phyloP scores from a whole-genome alignment of 2,797 vertebrate genomes.

The Furcifer pardalis region DNA sequence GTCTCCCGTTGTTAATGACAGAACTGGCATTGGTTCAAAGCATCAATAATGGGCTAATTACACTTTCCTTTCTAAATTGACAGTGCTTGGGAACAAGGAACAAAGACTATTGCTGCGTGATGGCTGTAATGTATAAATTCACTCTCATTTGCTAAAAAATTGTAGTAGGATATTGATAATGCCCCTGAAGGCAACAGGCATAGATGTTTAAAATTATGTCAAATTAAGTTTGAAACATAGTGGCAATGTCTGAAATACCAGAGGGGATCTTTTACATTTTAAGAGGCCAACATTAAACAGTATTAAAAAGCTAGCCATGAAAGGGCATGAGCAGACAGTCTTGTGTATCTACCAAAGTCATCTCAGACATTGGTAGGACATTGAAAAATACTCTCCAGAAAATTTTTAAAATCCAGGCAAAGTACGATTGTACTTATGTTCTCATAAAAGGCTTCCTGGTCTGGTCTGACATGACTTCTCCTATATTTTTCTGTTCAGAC shows the following conservation, averaged over 20 bases:
- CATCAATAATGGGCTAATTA: background rate
- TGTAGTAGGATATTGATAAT: background rate
- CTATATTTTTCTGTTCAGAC: too few species aligned
- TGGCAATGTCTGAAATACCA: background rate
- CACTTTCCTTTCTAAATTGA: background rate
- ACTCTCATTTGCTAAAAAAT: background rate
- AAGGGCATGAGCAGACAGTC: background rate
- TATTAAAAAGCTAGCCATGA: background rate
- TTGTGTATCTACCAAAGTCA: background rate
- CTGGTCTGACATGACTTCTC: too few species aligned
- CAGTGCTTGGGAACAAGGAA: background rate
- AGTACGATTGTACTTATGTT: too few species aligned
- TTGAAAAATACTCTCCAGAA: background rate
- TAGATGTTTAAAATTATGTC: background rate
- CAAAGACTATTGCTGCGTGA: background rate
- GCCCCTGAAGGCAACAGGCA: background rate
- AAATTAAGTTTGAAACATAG: background rate
- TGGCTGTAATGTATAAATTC: background rate
- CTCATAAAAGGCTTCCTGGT: too few species aligned
- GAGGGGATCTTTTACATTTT: background rate
- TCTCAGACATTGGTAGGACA: background rate
- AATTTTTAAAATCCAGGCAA: background rate
- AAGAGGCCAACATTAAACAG: background rate
- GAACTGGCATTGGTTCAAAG: fast-evolving
- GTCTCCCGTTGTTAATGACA: fast-evolving